A percentile compares a stretch with the other conserved stretches of the same genome.
These are phyloP conservation scores for Eupeodes luniger DNA, from an alignment of 2,888 invertebrate genomes.

Conservation along the genomic window DNA sequence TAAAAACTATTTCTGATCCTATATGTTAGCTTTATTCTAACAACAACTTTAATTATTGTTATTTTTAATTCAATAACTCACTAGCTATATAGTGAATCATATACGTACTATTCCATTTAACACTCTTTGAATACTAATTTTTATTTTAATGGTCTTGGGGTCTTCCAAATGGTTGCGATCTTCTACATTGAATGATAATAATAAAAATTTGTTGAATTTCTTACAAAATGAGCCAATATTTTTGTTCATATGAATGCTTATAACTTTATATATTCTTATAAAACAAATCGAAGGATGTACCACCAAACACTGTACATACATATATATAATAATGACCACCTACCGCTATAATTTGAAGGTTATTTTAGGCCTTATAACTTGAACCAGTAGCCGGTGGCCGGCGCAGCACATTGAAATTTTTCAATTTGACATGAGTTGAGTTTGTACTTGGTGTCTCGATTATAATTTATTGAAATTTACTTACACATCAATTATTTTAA, in stretches of 20 bases:
- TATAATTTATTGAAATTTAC: too few relatives aligned
- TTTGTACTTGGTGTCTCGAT: too few relatives aligned
- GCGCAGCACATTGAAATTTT: too few relatives aligned
- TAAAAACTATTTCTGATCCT: too few relatives aligned
- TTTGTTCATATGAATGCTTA: background rate
- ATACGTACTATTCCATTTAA: background rate
- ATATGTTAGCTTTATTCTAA: background rate
- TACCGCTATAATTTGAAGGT: conserved; percentile 23
- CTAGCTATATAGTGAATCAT: background rate
- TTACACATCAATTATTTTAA: too few relatives aligned
- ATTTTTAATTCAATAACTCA: conserved; percentile 26
- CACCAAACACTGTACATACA: too few relatives aligned
- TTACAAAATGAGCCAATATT: background rate
- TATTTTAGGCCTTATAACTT: background rate
- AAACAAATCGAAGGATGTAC: conserved; percentile 7
- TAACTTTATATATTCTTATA: background rate
- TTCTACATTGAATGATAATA: conserved; percentile 4
- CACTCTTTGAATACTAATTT: conserved; percentile 18
- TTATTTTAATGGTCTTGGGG: background rate
- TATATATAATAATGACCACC: background rate
- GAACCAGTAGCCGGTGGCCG: too few relatives aligned
- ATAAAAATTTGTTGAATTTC: background rate
- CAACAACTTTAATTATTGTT: background rate
- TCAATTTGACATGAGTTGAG: too few relatives aligned
- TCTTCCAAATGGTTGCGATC: background rate